Base-by-base conservation (phyloP, 1,140 invertebrate genomes). In the Tetramorium simillimum region DNA sequence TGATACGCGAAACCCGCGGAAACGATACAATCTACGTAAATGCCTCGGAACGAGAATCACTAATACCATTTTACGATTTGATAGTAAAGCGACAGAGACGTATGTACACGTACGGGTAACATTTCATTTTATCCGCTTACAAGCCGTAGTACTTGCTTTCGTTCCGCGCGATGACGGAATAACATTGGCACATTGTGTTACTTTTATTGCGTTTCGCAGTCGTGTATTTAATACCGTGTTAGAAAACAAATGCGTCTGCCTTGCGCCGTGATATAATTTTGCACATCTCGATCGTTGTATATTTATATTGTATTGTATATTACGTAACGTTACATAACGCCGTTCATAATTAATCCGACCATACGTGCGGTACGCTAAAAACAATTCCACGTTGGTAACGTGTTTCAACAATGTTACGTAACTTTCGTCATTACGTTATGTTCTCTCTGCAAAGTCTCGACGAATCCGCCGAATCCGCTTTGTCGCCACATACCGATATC, bases 31-130 rank as follows among this genome's bases (percentile, higher is more conserved):
- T 33, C 21, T 63, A 77, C n/a, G 40, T 37, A 7, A 37, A n/a
- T 37, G n/a, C 28, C 28, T 49, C 14, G 43, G 49, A 77, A 49
- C n/a, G 58, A 78, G 43, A 67, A 37, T 37, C n/a, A 51, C 28
- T 80, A 80, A 80, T 53, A 14, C 14, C 14, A 51, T 80, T 80
- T 37, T 51, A 21, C n/a, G 28, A 67, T 37, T 67, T 16, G 77
- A 16, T 24, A 12, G 12, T 49, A 14, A 37, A 65, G 37, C 43
- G 33, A 51, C 4, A 51, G 21, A 33, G 12, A 21, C 14, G 46
- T 46, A 43, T 43, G 18, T 77, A 12, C 46, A 14, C 14, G 16
- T 16, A 60, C 24, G 12, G 2, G 24, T 24, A 60, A 78, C 58
- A 51, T 78, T 51, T 63, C 24, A 77, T 63, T 63, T 43, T 16